Base-by-base conservation (phyloP, 2,113 vertebrate genomes). In the Oryzias celebensis region DNA sequence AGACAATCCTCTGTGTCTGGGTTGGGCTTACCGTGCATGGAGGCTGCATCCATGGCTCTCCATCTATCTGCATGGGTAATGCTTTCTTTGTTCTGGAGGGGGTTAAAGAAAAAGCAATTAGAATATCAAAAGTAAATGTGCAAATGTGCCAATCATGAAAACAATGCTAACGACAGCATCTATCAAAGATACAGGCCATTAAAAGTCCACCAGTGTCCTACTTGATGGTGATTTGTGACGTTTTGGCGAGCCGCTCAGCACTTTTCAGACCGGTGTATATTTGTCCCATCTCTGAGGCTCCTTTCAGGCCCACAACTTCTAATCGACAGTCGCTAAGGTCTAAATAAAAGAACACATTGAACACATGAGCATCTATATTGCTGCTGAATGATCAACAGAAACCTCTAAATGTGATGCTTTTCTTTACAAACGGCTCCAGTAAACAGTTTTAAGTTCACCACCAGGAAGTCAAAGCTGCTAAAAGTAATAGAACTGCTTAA, bases 31-130 rank as follows among this genome's bases (percentile, higher is more conserved):
- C 96, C 0, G 94, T 97, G 87, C 96, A 97, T 14, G 96, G 96
- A 0, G 95, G 91, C 85, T 97, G 96, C 91, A 98, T 94, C 96
- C 96, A 98, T 1, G 95, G 96, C 62, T 98, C 96, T 12, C 96
- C 96, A 0, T 98, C 96, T 23, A 98, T 94, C 88, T 98, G 96
- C 96, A 98, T 98, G 26, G 96, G 95, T 46, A 98, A 88, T 2
- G 93, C 84, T 84, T 95, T 96, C 74, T 91, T 93, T 14, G 95
- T 97, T 88, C 96, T 96, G 68, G 12, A 10, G 17, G 14, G 13
- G 52, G 5, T 0, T 47, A 47, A 4, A 65, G 26, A 45, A 2
- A 14, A 20, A 54, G 52, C 1, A 10, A 68, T 81, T 79, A 50
- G 58, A 71, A 77, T 52, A 56, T 14, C 13, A 71, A 60, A 52